These are phyloP conservation scores for Discoglossus pictus DNA, from an alignment of 2,797 vertebrate species.

Conservation along the genomic window DNA sequence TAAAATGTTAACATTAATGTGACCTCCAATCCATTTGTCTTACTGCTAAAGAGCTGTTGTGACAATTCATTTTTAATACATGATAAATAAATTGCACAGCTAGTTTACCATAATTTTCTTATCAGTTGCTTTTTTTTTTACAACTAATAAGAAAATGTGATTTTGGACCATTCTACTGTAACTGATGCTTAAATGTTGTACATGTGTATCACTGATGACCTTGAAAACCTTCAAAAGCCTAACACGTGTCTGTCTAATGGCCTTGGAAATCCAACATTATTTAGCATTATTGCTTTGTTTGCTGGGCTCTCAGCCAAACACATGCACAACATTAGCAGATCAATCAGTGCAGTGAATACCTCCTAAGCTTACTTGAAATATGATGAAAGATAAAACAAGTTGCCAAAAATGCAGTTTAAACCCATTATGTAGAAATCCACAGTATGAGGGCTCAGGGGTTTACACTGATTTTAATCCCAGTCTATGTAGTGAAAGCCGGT, in stretches of 20 bases:
- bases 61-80: too few relatives aligned
- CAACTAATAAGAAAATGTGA: conserved; percentile 2
- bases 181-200: background rate
- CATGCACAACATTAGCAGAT: conserved; percentile 15
- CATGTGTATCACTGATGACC: background rate
- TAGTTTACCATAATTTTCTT: conserved; percentile 2
- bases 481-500: background rate
- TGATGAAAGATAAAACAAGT: conserved; percentile 7
- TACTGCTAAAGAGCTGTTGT: too few relatives aligned
- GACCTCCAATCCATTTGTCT: too few relatives aligned
- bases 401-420: background rate
- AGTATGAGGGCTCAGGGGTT: too few relatives aligned
- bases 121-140: background rate
- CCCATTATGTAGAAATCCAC: too few relatives aligned
- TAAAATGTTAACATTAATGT: too few relatives aligned
- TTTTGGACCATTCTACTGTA: background rate
- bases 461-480: background rate
- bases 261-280: conserved; percentile 39
- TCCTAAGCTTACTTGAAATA: conserved; percentile 1
- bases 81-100: too few relatives aligned
- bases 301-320: conserved; percentile 26
- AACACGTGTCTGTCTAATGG: conserved; percentile 37
- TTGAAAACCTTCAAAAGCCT: conserved; percentile 16
- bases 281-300: conserved; percentile 24
- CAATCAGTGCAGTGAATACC: conserved; percentile 13